A percentile compares a stretch with the other conserved stretches of the same genome.
phyloP scores from a whole-genome alignment of 1,140 invertebrate species.

The Adelges cooleyi region DNA sequence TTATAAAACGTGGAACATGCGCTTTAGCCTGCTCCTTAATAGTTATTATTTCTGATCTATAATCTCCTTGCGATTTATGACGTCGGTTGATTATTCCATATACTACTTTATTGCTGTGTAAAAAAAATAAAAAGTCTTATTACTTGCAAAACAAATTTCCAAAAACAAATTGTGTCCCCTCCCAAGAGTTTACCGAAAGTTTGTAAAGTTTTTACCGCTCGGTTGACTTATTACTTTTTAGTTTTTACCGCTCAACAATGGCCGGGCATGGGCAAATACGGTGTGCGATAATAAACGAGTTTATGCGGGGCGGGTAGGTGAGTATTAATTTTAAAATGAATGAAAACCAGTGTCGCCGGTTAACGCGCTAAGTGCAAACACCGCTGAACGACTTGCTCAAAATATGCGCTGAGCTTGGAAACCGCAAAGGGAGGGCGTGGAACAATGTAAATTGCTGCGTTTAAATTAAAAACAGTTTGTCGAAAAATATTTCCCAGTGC shows the following conservation, averaged over 20 bases:
- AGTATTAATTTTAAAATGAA: constrained; percentile 22
- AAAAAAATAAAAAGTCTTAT: too few relatives aligned
- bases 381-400: background rate
- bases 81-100: too few relatives aligned
- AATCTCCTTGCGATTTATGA: too few relatives aligned
- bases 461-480: too few relatives aligned
- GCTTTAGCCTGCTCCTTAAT: too few relatives aligned
- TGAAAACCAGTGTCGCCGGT: constrained; percentile 19
- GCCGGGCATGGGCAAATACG: background rate
- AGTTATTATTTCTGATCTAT: too few relatives aligned
- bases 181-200: constrained; percentile 1
- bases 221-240: constrained; percentile 26
- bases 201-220: constrained; percentile 21
- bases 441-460: too few relatives aligned
- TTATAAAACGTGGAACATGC: too few relatives aligned
- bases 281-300: constrained; percentile 4
- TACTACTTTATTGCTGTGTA: too few relatives aligned
- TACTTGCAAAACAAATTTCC: background rate
- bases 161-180: background rate
- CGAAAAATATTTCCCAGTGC: too few relatives aligned
- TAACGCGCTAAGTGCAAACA: background rate
- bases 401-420: background rate
- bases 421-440: background rate
- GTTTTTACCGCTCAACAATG: background rate
- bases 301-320: background rate